These are phyloP conservation scores for Ochropleura leucogaster DNA, from an alignment of 2,888 invertebrate species.

Conservation along the genomic window DNA sequence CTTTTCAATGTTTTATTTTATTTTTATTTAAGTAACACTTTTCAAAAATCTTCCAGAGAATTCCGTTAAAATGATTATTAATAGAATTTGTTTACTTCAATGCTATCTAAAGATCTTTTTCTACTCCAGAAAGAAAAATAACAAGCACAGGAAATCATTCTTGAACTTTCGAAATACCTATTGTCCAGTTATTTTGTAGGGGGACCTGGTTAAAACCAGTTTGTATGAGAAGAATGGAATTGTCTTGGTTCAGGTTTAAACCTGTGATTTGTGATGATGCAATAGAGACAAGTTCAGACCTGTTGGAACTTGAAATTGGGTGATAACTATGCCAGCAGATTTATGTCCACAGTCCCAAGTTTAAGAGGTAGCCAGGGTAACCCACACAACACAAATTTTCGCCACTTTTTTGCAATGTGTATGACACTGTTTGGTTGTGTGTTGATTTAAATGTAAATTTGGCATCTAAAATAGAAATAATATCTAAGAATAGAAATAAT, in stretches of 20 bases:
- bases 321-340: no score
- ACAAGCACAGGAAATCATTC: neutral
- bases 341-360: no score
- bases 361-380: no score
- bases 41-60: conserved; percentile 7
- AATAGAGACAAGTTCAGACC: conserved; percentile 32
- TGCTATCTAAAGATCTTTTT: neutral
- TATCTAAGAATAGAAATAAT: no score
- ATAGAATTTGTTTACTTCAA: neutral
- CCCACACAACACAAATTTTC: no score
- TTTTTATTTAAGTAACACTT: no score
- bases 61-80: neutral
- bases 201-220: conserved; percentile 12
- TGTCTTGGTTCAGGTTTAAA: conserved; percentile 5
- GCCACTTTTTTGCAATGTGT: no score
- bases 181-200: conserved; percentile 4
- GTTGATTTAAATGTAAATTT: no score
- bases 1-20: no score
- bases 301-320: conserved; percentile 6
- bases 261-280: conserved; percentile 9
- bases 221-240: neutral
- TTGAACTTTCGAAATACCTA: neutral
- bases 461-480: no score
- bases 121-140: neutral
- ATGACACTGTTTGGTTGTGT: no score